Evolutionary conservation across 1,140 invertebrate genomes (phyloP), one percentile per base, ranked within the genome.

Genomic region (Asbolus verrucosus): DNA sequence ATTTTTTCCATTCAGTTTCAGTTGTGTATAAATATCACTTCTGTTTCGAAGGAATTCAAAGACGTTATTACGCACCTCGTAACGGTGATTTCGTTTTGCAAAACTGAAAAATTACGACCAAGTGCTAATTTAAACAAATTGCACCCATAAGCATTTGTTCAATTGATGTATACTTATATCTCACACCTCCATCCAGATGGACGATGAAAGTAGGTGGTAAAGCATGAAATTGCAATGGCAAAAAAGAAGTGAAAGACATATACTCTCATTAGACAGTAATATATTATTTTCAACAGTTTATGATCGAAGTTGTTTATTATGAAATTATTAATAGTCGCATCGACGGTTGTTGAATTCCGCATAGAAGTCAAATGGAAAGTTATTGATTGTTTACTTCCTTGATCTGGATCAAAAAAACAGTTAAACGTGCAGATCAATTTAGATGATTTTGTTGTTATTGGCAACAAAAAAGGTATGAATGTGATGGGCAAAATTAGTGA

Each of bases 161-260:
- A n/a, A 36, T 36, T 36, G 6, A 36, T 36, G n/a, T n/a, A n/a
- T 11, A 11, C 6, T 27, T 54, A 27, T 54, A 50, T 50, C 18
- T 24, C 19, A 50, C 19, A 50, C 21, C 21, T 54, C 18, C 21
- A 21, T 14, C 21, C 46, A 54, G 46, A 21, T 54, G 46, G 46
- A 54, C n/a, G 21, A 19, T 24, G 43, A 54, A 54, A 54, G 46
- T 27, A 54, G 19, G 13, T 54, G 46, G 46, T 54, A 27, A 54
- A 54, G 19, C 46, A 54, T 27, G 46, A 54, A 54, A 54, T 54
- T 2, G 27, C 46, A 54, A 19, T 16, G n/a, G 21, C 11, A 54
- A 54, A 54, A 54, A n/a, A 19, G n/a, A 54, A 54, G 46, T 54
- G 46, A 54, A 54, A 54, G 46, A 54, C n/a, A n/a, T 27, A 54